Percentiles rank a stretch among this genome's conserved stretches.
Evolutionary conservation across 2,888 invertebrate species (phyloP).

Genomic region (Cyclophora punctaria): DNA sequence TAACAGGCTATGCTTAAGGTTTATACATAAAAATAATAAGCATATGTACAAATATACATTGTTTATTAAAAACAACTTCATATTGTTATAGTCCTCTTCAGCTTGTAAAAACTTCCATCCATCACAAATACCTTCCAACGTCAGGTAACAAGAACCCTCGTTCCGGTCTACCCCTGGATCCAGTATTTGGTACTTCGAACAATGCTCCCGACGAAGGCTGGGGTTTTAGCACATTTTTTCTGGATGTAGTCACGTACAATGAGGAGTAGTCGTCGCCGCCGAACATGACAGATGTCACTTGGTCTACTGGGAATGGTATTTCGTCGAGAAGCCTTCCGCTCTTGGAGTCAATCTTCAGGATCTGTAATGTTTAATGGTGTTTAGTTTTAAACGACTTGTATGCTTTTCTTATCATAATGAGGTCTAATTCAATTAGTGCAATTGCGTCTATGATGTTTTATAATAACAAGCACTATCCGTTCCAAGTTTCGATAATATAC

Average conservation of each 20-base stretch:
- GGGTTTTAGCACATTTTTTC: not conserved
- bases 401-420: no score
- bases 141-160: constrained; percentile 4
- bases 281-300: constrained; percentile 6
- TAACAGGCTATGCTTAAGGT: no score
- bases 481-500: no score
- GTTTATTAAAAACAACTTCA: no score
- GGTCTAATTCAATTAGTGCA: no score
- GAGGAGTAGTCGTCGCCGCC: constrained; percentile 2
- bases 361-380: not conserved
- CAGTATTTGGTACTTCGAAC: not conserved
- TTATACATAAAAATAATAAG: no score
- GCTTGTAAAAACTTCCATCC: not conserved
- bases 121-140: not conserved
- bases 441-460: no score
- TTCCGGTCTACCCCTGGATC: constrained; percentile 21
- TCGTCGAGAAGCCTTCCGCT: not conserved
- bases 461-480: no score
- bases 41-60: no score
- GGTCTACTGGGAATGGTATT: constrained; percentile 7
- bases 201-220: not conserved
- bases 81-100: no score
- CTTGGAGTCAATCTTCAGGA: not conserved
- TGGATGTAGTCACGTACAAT: constrained; percentile 3
- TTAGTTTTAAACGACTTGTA: no score